A percentile compares a stretch with the other conserved stretches of the same genome.
phyloP scores from a whole-genome alignment of 2,113 vertebrate genomes.

The Hemibagrus wyckioides region DNA sequence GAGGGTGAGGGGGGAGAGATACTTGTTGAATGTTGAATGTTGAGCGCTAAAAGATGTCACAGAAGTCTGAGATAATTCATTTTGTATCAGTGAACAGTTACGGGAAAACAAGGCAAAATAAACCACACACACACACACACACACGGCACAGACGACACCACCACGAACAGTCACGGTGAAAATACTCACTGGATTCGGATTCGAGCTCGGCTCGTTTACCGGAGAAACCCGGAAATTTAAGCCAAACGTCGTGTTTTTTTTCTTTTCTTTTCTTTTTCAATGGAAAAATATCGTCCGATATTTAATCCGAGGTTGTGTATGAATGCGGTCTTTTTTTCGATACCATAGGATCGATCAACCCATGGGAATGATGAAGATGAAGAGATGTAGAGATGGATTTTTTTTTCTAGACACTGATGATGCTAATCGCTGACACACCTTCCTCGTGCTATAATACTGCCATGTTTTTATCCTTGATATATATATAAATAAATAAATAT shows the following conservation, averaged over 20 bases:
- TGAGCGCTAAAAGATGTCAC: background rate
- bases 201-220: constrained; percentile 25
- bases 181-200: constrained; percentile 33
- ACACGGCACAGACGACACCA: constrained; percentile 28
- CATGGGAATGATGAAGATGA: constrained; percentile 4
- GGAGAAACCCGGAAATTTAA: constrained; percentile 12
- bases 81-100: background rate
- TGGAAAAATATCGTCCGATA: constrained; percentile 1
- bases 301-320: constrained; percentile 22
- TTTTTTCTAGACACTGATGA: constrained; percentile 3
- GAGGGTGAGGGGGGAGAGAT: background rate
- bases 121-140: background rate
- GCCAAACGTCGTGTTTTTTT: background rate
- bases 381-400: constrained; percentile 17
- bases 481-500: fast-evolving
- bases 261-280: background rate
- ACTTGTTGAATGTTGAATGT: constrained; percentile 18
- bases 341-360: constrained; percentile 18
- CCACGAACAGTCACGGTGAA: constrained; percentile 12
- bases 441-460: background rate
- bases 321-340: background rate
- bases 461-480: background rate
- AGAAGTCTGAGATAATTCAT: background rate
- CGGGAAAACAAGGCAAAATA: too few species aligned
- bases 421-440: constrained; percentile 2